A percentile compares a stretch with the other conserved stretches of the same genome.
These are phyloP conservation scores for Chironomus riparius DNA, from an alignment of 2,888 invertebrate genomes.

Conservation along the genomic window DNA sequence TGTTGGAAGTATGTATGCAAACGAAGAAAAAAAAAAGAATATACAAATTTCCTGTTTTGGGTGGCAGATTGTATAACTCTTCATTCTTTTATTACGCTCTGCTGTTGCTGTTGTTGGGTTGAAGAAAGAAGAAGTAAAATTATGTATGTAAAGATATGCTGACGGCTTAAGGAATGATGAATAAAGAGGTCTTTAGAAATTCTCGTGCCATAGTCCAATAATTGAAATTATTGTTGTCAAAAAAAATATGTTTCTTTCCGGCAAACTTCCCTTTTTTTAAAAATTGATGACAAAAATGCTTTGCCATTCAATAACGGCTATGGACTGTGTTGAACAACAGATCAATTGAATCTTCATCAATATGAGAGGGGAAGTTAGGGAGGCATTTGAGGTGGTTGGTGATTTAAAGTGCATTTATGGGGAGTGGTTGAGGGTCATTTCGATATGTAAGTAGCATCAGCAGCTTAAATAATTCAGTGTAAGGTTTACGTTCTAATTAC, in stretches of 20 bases:
- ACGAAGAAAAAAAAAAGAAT: background rate
- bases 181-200: background rate
- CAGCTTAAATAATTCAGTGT: no score
- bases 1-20: constrained; percentile 9
- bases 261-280: no score
- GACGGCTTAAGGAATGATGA: background rate
- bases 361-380: no score
- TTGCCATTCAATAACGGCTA: background rate
- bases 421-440: no score
- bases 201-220: background rate
- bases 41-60: constrained; percentile 19
- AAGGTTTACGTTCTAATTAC: no score
- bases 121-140: background rate
- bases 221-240: background rate
- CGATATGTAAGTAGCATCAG: no score
- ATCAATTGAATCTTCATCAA: background rate
- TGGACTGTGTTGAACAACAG: background rate
- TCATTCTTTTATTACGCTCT: background rate
- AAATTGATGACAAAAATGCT: background rate
- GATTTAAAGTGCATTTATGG: no score
- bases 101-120: background rate
- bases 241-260: no score
- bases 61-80: constrained; percentile 9
- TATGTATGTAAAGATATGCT: no score
- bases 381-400: no score